Conservation (phyloP, 2,113 vertebrate genomes). For the Myiozetetes cayanensis region DNA sequence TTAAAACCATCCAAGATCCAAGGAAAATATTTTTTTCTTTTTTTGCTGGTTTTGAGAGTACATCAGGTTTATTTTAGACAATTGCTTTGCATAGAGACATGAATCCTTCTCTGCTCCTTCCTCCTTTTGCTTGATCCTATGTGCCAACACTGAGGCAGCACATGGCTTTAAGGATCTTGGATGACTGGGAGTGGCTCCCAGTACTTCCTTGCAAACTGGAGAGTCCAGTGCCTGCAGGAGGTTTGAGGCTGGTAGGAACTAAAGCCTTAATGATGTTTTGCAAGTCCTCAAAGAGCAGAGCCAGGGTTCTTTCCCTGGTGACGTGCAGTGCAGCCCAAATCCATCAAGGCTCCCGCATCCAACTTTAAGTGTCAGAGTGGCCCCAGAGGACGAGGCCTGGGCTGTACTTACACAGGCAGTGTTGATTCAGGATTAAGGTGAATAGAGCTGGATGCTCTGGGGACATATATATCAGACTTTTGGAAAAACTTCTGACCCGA, state of each 20-base stretch:
- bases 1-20: not conserved
- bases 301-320: not conserved
- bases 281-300: not conserved
- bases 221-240: fast-evolving
- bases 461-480: not conserved
- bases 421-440: constrained; percentile 57
- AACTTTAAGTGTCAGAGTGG: not conserved
- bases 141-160: not conserved
- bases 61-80: not conserved
- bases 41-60: not conserved
- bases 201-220: fast-evolving
- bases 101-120: not conserved
- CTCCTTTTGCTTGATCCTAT: fast-evolving
- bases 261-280: not conserved
- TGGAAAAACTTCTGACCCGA: constrained; percentile 5
- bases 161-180: fast-evolving
- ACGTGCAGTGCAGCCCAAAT: not conserved
- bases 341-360: not conserved
- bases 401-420: not conserved
- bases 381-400: not conserved
- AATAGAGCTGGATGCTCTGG: constrained; percentile 1
- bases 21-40: not conserved
- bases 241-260: not conserved
- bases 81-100: not conserved
- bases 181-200: not conserved